Evolutionary conservation across 2,113 vertebrate genomes (phyloP).

Genomic region (Apodemus sylvaticus): DNA sequence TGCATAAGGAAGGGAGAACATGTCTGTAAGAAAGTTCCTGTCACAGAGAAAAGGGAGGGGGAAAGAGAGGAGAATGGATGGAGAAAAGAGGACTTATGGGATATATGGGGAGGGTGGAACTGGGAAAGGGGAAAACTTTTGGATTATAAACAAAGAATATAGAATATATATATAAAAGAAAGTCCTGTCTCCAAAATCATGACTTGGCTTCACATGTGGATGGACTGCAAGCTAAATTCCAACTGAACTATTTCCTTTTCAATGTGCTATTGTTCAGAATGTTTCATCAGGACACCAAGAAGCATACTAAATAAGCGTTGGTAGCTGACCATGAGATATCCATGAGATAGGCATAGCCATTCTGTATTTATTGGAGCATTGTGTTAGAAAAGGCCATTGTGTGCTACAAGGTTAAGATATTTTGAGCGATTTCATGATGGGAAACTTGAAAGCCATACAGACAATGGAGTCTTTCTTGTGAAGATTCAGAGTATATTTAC

Average conservation of each 20-base stretch:
- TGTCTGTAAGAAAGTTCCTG: neutral
- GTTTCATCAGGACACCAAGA: neutral
- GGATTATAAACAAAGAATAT: too few relatives aligned
- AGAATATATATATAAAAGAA: too few relatives aligned
- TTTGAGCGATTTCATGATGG: neutral
- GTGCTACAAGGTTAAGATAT: neutral
- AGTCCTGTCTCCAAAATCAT: neutral
- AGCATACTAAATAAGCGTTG: neutral
- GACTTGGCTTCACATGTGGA: neutral
- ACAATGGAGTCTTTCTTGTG: neutral
- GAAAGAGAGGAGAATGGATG: too few relatives aligned
- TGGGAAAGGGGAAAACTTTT: too few relatives aligned
- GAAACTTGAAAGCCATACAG: neutral
- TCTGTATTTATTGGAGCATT: neutral
- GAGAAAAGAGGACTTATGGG: too few relatives aligned
- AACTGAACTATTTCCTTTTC: neutral
- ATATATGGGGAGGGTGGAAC: too few relatives aligned
- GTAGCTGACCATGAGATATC: neutral
- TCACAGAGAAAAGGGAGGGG: too few relatives aligned
- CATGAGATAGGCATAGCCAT: neutral
- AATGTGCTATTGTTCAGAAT: neutral
- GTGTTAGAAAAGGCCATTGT: neutral
- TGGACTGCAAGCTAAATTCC: neutral
- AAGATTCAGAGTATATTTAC: neutral
- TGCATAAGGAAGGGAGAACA: neutral